Percentiles rank a stretch among this genome's conserved stretches.
Evolutionary conservation across 2,113 vertebrate species (phyloP).

Genomic region (Pygoscelis adeliae): DNA sequence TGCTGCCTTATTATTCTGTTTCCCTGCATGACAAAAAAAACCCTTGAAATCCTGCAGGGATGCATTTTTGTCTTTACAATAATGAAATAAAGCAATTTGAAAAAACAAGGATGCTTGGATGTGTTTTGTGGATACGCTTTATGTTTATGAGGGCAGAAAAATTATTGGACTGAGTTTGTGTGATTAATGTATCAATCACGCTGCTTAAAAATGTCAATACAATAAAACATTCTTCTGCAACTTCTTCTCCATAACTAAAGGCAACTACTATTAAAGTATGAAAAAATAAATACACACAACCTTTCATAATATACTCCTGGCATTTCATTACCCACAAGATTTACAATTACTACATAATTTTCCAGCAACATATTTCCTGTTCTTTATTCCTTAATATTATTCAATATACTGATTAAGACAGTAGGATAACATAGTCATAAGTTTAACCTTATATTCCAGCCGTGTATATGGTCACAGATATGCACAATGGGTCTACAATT

Average conservation of each 20-base stretch:
- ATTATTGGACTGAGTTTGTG: background rate
- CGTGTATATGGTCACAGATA: background rate
- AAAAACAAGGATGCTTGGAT: background rate
- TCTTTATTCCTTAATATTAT: background rate
- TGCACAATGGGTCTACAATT: background rate
- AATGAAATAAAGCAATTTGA: background rate
- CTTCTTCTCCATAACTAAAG: background rate
- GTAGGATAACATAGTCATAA: background rate
- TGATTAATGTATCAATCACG: background rate
- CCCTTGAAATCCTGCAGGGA: background rate
- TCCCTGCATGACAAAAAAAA: background rate
- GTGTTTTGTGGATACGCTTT: background rate
- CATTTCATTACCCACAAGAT: background rate
- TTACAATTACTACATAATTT: background rate
- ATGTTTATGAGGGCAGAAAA: background rate
- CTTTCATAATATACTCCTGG: background rate
- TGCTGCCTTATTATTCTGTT: background rate
- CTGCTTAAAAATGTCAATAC: background rate
- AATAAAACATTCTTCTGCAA: background rate
- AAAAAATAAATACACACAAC: background rate
- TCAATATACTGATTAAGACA: background rate
- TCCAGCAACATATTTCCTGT: background rate
- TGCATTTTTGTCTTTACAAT: background rate
- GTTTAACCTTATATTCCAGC: background rate
- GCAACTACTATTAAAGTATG: background rate